phyloP scores from a whole-genome alignment of 2,113 vertebrate genomes.

The Xiphorhynchus elegans region DNA sequence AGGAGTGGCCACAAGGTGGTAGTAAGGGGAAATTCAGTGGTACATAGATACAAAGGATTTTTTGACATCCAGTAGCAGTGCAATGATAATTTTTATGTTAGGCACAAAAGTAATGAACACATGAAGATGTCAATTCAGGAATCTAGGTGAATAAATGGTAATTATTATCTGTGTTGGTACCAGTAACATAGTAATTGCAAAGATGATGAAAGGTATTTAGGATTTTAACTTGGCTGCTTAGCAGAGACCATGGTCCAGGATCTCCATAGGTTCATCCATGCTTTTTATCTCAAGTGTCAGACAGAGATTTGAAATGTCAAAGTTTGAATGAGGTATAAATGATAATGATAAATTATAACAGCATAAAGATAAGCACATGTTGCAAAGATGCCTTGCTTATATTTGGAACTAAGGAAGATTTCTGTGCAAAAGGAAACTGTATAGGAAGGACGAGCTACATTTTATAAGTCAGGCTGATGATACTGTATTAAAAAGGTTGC shows the following conservation, averaged over 20 bases:
- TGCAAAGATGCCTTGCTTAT: background rate
- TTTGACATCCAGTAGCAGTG: background rate
- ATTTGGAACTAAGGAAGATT: background rate
- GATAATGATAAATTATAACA: background rate
- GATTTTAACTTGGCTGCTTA: background rate
- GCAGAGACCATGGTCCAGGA: background rate
- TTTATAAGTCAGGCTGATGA: background rate
- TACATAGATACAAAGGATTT: background rate
- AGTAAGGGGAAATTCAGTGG: background rate
- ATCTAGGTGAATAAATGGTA: background rate
- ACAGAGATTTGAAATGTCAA: background rate
- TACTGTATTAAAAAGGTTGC: background rate
- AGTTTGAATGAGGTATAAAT: background rate
- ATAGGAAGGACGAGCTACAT: background rate
- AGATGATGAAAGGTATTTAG: background rate
- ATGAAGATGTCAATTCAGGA: background rate
- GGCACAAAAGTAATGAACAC: background rate
- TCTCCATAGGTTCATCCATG: accelerated
- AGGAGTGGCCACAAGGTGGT: accelerated
- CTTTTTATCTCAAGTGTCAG: background rate
- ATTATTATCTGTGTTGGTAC: background rate
- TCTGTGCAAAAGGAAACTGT: background rate
- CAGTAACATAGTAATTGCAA: background rate
- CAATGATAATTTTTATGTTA: background rate
- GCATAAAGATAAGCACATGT: background rate